Conservation (phyloP, 2,888 invertebrate species). For the Embidobia sp. region DNA sequence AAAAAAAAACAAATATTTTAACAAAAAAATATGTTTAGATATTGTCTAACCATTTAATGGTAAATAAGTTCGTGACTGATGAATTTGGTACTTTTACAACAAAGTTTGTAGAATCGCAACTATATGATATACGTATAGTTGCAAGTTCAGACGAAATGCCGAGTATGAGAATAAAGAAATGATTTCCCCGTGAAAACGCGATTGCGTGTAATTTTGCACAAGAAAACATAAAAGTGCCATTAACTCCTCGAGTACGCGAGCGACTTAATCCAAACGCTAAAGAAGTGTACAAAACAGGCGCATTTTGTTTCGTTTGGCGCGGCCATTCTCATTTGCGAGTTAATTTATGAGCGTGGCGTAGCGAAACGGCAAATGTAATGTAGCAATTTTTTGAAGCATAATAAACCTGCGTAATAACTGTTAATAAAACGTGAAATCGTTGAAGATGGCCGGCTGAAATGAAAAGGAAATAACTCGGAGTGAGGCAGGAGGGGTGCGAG, state of each 20-base stretch:
- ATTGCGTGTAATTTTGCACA: constrained; percentile 32
- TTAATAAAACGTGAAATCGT: constrained; percentile 60
- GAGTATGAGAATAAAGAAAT: background rate
- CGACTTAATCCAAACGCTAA: constrained; percentile 38
- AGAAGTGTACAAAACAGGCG: constrained; percentile 34
- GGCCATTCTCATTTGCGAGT: constrained; percentile 46
- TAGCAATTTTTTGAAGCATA: constrained; percentile 51
- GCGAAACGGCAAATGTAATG: constrained; percentile 23
- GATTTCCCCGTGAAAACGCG: constrained; percentile 1
- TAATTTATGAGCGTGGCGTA: constrained; percentile 44
- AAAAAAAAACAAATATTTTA: too few species aligned
- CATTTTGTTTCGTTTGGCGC: constrained; percentile 36
- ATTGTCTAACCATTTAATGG: too few species aligned
- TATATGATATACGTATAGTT: too few species aligned
- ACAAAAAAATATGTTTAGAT: too few species aligned
- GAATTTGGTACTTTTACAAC: too few species aligned
- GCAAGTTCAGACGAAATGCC: too few species aligned
- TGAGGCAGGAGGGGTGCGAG: constrained; percentile 30
- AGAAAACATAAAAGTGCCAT: constrained; percentile 30
- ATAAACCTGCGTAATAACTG: constrained; percentile 62
- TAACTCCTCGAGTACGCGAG: constrained; percentile 20
- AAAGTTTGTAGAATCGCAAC: too few species aligned
- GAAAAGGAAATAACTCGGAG: constrained; percentile 59
- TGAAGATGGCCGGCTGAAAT: constrained; percentile 51
- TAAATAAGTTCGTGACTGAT: too few species aligned